phyloP scores from a whole-genome alignment of 1,140 invertebrate species.

The Rhizoglyphus robini region DNA sequence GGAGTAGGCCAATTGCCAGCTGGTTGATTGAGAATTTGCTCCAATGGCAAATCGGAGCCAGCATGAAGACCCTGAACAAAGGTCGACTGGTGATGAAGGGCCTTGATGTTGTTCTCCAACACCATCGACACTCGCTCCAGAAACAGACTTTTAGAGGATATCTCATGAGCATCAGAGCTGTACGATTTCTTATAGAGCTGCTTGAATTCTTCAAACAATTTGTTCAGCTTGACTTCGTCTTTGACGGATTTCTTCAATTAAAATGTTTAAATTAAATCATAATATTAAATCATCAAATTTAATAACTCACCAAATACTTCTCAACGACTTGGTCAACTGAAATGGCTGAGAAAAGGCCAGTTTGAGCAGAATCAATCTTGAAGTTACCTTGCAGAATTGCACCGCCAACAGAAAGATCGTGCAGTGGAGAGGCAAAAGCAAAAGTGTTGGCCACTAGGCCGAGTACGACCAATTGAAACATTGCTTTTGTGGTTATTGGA shows the following conservation, averaged over 20 bases:
- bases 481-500: neutral
- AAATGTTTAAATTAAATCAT: neutral
- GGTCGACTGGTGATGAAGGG: neutral
- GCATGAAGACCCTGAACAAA: neutral
- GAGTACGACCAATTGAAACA: neutral
- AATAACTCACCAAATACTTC: neutral
- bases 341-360: neutral
- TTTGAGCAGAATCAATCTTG: neutral
- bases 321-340: neutral
- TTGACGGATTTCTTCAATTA: neutral
- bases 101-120: neutral
- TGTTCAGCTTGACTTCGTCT: neutral
- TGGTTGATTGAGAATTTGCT: constrained; percentile 5
- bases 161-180: neutral
- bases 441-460: constrained; percentile 1
- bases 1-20: neutral
- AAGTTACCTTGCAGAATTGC: neutral
- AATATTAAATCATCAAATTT: neutral
- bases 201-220: constrained; percentile 9
- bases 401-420: neutral
- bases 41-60: neutral
- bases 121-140: neutral
- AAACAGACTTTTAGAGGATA: neutral
- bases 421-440: neutral
- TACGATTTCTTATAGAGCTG: neutral